Evolutionary conservation across 1,140 invertebrate genomes (phyloP).

Genomic region (Bombus polaris): DNA sequence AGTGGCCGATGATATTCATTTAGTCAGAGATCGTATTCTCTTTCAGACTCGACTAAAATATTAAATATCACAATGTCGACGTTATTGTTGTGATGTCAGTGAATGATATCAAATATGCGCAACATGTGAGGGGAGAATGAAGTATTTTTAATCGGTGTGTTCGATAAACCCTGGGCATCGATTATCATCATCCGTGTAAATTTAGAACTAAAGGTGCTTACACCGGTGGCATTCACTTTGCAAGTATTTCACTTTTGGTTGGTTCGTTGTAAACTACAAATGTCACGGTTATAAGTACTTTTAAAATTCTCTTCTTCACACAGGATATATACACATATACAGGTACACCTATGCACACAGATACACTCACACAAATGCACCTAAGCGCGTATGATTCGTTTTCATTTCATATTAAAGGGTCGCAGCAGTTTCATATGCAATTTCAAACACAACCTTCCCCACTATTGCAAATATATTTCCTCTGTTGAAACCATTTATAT

Average conservation of each 20-base stretch:
- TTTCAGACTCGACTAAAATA: not conserved
- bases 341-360: not conserved
- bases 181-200: constrained; percentile 60
- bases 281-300: not conserved
- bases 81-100: constrained; percentile 62
- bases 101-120: constrained; percentile 62
- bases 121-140: constrained; percentile 52
- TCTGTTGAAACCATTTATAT: not conserved
- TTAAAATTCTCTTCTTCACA: not conserved
- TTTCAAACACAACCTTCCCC: too few relatives aligned
- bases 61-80: constrained; percentile 46
- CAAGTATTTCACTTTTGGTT: constrained; percentile 9
- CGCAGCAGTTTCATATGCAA: not conserved
- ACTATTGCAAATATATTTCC: not conserved
- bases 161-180: constrained; percentile 77
- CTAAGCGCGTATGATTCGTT: not conserved
- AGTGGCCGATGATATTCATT: constrained; percentile 8
- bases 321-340: not conserved
- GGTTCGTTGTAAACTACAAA: not conserved
- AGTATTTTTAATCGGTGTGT: constrained; percentile 57
- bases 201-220: constrained; percentile 50
- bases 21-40: not conserved
- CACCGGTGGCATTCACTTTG: constrained; percentile 45
- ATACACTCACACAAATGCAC: too few relatives aligned
- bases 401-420: not conserved